Conservation (phyloP, 2,113 vertebrate genomes). For the Globicephala melas region DNA sequence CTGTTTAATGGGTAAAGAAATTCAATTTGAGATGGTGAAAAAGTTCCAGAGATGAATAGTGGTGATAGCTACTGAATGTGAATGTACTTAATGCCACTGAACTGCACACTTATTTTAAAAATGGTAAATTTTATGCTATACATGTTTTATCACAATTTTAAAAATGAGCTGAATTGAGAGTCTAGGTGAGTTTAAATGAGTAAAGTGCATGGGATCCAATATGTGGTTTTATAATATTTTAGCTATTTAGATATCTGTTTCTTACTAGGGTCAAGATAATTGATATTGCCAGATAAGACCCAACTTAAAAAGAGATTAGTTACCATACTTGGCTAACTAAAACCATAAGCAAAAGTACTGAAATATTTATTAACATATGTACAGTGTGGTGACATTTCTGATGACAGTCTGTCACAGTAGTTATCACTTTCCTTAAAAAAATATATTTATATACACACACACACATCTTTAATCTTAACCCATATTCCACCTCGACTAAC, state of each 20-base stretch:
- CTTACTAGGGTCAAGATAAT: neutral
- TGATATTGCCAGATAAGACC: neutral
- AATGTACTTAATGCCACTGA: neutral
- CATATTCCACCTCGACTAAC: neutral
- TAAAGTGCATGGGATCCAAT: neutral
- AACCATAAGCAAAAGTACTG: neutral
- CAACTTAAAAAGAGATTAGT: neutral
- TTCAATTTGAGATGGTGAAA: neutral
- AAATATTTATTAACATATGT: neutral
- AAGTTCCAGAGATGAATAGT: neutral
- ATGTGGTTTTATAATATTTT: neutral
- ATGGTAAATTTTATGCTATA: neutral
- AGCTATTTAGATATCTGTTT: neutral
- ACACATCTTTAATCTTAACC: neutral
- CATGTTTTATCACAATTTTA: neutral
- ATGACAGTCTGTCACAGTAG: neutral
- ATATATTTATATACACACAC: neutral
- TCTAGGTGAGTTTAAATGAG: neutral
- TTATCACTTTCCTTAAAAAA: neutral
- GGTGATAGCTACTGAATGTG: neutral
- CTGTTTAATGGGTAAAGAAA: neutral
- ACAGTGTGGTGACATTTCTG: neutral
- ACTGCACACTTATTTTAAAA: neutral
- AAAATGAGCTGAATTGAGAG: neutral
- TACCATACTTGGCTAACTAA: neutral